phyloP scores from a whole-genome alignment of 2,113 vertebrate species.

The Trinectes maculatus region DNA sequence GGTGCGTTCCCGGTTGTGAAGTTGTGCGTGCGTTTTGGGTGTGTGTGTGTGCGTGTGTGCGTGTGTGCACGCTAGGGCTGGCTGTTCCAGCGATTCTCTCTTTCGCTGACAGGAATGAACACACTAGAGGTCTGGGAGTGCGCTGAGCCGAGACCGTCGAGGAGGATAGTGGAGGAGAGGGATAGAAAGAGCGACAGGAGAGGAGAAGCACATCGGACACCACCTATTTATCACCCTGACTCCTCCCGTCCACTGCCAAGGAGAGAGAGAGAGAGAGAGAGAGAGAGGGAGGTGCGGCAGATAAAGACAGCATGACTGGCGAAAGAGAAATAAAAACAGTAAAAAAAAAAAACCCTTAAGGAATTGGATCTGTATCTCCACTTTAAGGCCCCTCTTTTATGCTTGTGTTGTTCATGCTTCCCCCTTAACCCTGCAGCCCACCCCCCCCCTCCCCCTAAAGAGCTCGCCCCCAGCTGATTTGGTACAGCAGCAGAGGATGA shows the following conservation, averaged over 20 bases:
- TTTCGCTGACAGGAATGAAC: slow-evolving; percentile 77
- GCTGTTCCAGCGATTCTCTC: slow-evolving; percentile 67
- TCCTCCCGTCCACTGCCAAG: slow-evolving; percentile 66
- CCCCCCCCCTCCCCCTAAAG: slow-evolving; percentile 40
- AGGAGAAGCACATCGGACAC: slow-evolving; percentile 75
- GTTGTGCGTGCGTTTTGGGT: slow-evolving; percentile 9
- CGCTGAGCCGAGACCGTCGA: slow-evolving; percentile 60
- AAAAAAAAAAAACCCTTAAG: slow-evolving; percentile 13
- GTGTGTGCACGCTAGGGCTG: slow-evolving; percentile 36
- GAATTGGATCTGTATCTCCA: slow-evolving; percentile 34
- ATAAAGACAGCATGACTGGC: slow-evolving; percentile 54
- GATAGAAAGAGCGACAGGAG: slow-evolving; percentile 65
- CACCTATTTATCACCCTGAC: slow-evolving; percentile 77
- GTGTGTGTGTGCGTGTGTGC: slow-evolving; percentile 5
- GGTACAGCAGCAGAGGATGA: slow-evolving; percentile 61
- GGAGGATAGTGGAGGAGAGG: slow-evolving; percentile 50
- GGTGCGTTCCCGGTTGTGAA: slow-evolving; percentile 18
- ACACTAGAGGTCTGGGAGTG: slow-evolving; percentile 62
- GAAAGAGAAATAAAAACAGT: slow-evolving; percentile 28
- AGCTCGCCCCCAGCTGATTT: slow-evolving; percentile 60
- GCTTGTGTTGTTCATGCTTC: slow-evolving; percentile 47
- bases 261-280: slow-evolving; percentile 41
- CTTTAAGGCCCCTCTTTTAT: slow-evolving; percentile 57
- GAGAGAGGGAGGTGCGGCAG: slow-evolving; percentile 32
- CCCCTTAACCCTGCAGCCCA: slow-evolving; percentile 34